These are phyloP conservation scores for Melanogrammus aeglefinus DNA, from an alignment of 2,797 vertebrate genomes.

Conservation along the genomic window DNA sequence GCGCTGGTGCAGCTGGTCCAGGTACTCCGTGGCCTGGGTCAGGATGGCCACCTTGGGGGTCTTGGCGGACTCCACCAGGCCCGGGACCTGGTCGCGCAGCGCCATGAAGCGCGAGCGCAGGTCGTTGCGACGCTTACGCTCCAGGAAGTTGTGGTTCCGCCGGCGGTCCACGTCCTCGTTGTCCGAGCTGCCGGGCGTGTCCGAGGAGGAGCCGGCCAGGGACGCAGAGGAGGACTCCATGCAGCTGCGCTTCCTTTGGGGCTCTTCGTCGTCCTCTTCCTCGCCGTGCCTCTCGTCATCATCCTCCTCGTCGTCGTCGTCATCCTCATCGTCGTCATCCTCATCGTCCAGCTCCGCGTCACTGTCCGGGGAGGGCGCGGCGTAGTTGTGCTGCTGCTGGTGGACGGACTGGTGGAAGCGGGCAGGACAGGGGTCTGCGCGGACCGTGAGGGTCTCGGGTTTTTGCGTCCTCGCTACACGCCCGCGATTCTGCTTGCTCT, in stretches of 20 bases:
- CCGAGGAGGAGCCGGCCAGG: constrained; percentile 53
- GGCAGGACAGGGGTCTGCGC: constrained; percentile 88
- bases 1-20: constrained; percentile 75
- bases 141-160: constrained; percentile 92
- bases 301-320: constrained; percentile 25
- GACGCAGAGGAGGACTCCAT: constrained; percentile 23
- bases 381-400: constrained; percentile 96
- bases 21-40: constrained; percentile 88
- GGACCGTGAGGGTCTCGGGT: constrained; percentile 87
- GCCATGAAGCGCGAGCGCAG: constrained; percentile 90
- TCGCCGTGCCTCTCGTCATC: not conserved
- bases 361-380: constrained; percentile 85
- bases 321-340: not conserved
- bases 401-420: constrained; percentile 93
- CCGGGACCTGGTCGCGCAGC: constrained; percentile 85
- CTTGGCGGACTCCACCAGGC: constrained; percentile 83
- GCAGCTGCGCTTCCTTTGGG: constrained; percentile 60
- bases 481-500: constrained; percentile 85
- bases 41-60: constrained; percentile 94
- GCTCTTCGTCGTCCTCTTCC: constrained; percentile 44
- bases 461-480: constrained; percentile 78
- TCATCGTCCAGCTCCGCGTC: constrained; percentile 55
- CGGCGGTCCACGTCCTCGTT: constrained; percentile 87
- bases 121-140: constrained; percentile 91
- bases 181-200: constrained; percentile 69